A percentile compares a stretch with the other conserved stretches of the same genome.
These are phyloP conservation scores for Dasypolia templi DNA, from an alignment of 2,888 invertebrate genomes.

Conservation along the genomic window DNA sequence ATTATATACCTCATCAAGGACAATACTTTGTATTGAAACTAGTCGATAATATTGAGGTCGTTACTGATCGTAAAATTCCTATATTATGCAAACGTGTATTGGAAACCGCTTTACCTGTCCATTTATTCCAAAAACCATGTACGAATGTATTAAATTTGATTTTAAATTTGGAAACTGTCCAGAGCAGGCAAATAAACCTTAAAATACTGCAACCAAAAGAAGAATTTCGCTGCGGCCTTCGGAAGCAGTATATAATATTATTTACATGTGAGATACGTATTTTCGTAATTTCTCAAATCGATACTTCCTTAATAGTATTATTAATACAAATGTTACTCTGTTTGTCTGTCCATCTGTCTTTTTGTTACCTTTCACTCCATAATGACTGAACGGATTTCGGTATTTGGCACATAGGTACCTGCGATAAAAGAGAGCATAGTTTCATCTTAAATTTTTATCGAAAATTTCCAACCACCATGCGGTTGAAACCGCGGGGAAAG, in stretches of 20 bases:
- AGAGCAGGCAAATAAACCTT: neutral
- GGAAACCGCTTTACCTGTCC: constrained; percentile 44
- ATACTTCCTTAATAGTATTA: too few relatives aligned
- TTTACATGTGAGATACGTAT: neutral
- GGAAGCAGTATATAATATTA: neutral
- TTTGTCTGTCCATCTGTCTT: too few relatives aligned
- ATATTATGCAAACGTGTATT: constrained; percentile 45
- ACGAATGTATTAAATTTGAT: neutral
- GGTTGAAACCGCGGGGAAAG: too few relatives aligned
- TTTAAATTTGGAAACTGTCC: constrained; percentile 11
- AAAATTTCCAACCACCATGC: too few relatives aligned
- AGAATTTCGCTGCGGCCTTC: neutral
- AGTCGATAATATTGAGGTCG: constrained; percentile 24
- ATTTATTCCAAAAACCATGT: constrained; percentile 39
- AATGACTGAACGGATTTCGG: neutral
- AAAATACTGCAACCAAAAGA: neutral
- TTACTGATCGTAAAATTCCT: constrained; percentile 21
- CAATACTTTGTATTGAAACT: too few relatives aligned
- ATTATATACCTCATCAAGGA: too few relatives aligned
- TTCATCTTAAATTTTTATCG: neutral
- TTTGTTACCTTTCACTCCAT: neutral
- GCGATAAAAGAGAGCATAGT: neutral
- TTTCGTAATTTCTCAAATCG: neutral
- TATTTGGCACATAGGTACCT: neutral
- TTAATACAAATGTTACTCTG: too few relatives aligned